phyloP scores from a whole-genome alignment of 2,888 invertebrate genomes.

The Drosophila atripex region DNA sequence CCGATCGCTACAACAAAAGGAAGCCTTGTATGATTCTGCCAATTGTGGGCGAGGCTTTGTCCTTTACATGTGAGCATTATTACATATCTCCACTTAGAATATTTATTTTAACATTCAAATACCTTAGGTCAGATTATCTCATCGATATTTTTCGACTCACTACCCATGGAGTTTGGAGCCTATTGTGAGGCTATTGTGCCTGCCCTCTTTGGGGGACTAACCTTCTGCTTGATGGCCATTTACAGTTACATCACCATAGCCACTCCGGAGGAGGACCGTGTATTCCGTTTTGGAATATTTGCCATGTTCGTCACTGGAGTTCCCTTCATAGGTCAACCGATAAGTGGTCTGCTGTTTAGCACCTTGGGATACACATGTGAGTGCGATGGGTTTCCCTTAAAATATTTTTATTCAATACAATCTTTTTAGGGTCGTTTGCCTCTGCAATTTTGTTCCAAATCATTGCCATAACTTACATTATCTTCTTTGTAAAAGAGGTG shows the following conservation, averaged over 20 bases:
- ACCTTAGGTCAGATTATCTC: constrained; percentile 81
- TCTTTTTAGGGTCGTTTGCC: constrained; percentile 78
- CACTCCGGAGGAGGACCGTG: constrained; percentile 82
- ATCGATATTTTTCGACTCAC: constrained; percentile 81
- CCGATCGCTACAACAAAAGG: constrained; percentile 82
- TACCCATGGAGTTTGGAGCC: constrained; percentile 83
- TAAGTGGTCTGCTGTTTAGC: constrained; percentile 80
- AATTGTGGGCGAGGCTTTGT: constrained; percentile 80
- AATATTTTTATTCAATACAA: neutral
- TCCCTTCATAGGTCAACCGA: constrained; percentile 80
- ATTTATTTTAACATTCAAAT: neutral
- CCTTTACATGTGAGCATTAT: constrained; percentile 78
- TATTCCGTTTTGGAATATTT: constrained; percentile 83
- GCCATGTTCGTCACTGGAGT: constrained; percentile 81
- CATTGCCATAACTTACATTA: constrained; percentile 81
- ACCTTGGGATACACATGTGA: constrained; percentile 81
- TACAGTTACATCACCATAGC: constrained; percentile 83
- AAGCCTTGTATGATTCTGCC: constrained; percentile 83
- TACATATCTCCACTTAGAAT: neutral
- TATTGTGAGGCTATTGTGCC: constrained; percentile 82
- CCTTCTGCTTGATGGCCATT: constrained; percentile 83
- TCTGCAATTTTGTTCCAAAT: constrained; percentile 80
- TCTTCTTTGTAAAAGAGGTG: constrained; percentile 82
- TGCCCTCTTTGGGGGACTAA: constrained; percentile 82
- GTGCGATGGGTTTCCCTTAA: constrained; percentile 27